Percentiles rank a stretch among this genome's conserved stretches.
Evolutionary conservation across 2,797 vertebrate species (phyloP).

Genomic region (Esox lucius): DNA sequence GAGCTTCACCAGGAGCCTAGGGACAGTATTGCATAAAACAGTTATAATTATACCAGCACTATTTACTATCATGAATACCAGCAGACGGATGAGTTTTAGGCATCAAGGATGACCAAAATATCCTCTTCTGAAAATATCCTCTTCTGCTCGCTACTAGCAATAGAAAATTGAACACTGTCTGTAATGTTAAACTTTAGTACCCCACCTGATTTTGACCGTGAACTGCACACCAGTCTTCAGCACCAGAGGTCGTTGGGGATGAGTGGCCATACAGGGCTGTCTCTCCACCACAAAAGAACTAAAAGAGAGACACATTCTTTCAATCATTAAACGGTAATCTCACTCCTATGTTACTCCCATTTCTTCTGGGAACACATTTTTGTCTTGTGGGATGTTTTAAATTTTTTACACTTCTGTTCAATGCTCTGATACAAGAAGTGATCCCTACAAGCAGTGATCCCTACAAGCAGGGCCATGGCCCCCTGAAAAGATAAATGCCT

Average conservation of each 20-base stretch:
- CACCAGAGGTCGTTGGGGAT: slow-evolving; percentile 91
- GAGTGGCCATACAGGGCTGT: slow-evolving; percentile 97
- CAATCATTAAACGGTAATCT: background rate
- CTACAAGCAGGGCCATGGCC: too few relatives aligned
- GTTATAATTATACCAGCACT: background rate
- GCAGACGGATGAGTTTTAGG: too few relatives aligned
- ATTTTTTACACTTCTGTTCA: too few relatives aligned
- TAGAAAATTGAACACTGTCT: background rate
- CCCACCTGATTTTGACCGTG: slow-evolving; percentile 90
- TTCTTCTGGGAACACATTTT: background rate
- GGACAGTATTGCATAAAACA: background rate
- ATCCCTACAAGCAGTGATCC: too few relatives aligned
- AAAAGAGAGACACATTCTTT: slow-evolving; percentile 9
- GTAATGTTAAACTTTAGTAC: background rate
- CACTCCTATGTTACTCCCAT: background rate
- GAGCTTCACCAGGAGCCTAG: slow-evolving; percentile 91
- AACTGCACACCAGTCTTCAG: slow-evolving; percentile 95
- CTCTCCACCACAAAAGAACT: slow-evolving; percentile 95
- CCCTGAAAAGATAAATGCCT: too few relatives aligned
- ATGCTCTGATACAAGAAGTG: too few relatives aligned
- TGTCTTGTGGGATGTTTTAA: background rate
- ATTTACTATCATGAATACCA: too few relatives aligned
- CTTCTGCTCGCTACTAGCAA: background rate
- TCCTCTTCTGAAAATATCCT: too few relatives aligned
- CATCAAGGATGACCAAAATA: too few relatives aligned